Percentiles rank a stretch among this genome's conserved stretches.
Conservation (phyloP, 2,797 vertebrate species). For the Hemitrygon akajei region DNA sequence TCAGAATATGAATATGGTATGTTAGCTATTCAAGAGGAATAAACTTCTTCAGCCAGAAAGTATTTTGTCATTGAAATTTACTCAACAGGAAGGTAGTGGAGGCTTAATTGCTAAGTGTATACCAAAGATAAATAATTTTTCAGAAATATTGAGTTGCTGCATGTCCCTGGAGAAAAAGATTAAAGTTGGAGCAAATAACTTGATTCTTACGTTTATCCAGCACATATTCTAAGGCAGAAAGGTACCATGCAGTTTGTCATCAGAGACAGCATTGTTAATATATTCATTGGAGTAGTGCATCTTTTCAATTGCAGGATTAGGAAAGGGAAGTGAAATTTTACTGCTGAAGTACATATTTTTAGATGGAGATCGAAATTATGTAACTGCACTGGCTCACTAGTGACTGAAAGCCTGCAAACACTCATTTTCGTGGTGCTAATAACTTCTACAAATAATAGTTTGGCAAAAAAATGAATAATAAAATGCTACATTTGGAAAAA, state of each 20-base stretch:
- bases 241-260: neutral
- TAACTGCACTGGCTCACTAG: neutral
- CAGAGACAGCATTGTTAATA: neutral
- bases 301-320: neutral
- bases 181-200: no score
- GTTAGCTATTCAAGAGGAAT: no score
- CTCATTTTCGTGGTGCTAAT: neutral
- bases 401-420: neutral
- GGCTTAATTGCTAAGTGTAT: no score
- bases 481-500: neutral
- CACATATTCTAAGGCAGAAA: neutral
- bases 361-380: neutral
- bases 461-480: neutral
- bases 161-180: no score
- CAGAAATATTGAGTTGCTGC: no score
- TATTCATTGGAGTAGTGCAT: neutral
- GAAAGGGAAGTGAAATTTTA: neutral
- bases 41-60: no score
- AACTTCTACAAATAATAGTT: neutral
- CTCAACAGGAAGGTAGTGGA: no score
- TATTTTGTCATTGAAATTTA: no score
- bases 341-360: neutral
- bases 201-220: neutral
- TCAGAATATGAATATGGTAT: no score
- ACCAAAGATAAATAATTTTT: no score